Evolutionary conservation across 1,140 invertebrate genomes (phyloP).

Genomic region (Micrasema minimum): DNA sequence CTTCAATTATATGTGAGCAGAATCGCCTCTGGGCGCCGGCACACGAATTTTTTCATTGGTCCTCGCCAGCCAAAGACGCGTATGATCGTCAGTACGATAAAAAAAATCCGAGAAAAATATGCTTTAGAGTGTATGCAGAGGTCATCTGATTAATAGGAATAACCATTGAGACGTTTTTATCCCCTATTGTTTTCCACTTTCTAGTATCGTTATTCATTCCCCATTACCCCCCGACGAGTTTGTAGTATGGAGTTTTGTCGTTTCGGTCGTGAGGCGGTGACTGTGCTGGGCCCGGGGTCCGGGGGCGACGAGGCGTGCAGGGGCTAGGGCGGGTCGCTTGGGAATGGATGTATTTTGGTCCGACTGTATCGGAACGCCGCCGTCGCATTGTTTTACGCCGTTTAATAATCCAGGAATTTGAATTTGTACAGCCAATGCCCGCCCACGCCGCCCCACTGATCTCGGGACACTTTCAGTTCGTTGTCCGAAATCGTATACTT

Average conservation of each 20-base stretch:
- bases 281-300: not conserved
- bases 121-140: slow-evolving; percentile 31
- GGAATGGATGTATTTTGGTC: slow-evolving; percentile 17
- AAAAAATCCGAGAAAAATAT: slow-evolving; percentile 22
- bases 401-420: slow-evolving; percentile 5
- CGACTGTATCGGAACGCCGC: not conserved
- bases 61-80: no score
- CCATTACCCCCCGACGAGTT: slow-evolving; percentile 26
- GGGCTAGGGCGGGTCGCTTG: not conserved
- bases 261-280: not conserved
- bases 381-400: slow-evolving; percentile 3
- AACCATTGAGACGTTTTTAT: slow-evolving; percentile 28
- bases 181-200: slow-evolving; percentile 34
- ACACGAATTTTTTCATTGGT: not conserved
- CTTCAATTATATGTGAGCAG: slow-evolving; percentile 9
- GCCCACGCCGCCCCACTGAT: not conserved
- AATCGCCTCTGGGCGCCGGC: not conserved
- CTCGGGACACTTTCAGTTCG: not conserved
- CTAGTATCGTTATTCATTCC: slow-evolving; percentile 36
- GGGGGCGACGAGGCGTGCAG: not conserved
- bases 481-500: no score
- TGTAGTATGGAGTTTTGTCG: slow-evolving; percentile 38
- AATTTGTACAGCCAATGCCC: not conserved
- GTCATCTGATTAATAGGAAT: slow-evolving; percentile 39
- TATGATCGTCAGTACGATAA: no score